A percentile compares a stretch with the other conserved stretches of the same genome.
phyloP scores from a whole-genome alignment of 2,113 vertebrate species.

The Melanerpes formicivorus region DNA sequence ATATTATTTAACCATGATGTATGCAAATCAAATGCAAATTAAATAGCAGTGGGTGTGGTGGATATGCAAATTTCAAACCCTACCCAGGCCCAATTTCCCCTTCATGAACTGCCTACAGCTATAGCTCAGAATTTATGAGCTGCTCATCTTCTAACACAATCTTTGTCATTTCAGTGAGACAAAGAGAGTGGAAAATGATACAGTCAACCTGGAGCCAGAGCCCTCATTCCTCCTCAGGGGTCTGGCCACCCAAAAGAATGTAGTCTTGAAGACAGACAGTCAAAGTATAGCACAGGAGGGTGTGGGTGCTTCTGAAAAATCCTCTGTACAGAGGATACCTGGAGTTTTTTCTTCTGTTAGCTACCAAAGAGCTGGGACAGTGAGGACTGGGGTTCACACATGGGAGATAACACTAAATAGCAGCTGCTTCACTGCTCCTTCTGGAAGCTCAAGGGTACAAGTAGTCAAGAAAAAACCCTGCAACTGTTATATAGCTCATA shows the following conservation, averaged over 20 bases:
- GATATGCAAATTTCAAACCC: slow-evolving; percentile 43
- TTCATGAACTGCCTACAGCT: slow-evolving; percentile 62
- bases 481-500: not conserved
- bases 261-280: not conserved
- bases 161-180: slow-evolving; percentile 37
- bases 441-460: accelerated
- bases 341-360: not conserved
- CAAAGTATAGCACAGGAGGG: not conserved
- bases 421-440: not conserved
- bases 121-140: slow-evolving; percentile 59
- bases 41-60: slow-evolving; percentile 43
- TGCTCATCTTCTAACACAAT: slow-evolving; percentile 28
- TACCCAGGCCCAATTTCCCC: slow-evolving; percentile 46
- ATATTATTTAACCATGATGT: slow-evolving; percentile 12
- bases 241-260: not conserved
- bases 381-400: accelerated
- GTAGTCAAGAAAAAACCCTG: not conserved
- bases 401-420: accelerated
- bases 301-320: not conserved
- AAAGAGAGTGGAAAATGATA: slow-evolving; percentile 8
- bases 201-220: not conserved
- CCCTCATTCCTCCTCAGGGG: not conserved
- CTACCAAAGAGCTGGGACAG: not conserved
- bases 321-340: not conserved
- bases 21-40: slow-evolving; percentile 60